These are phyloP conservation scores for Cybosia mesomella DNA, from an alignment of 2,888 invertebrate genomes.

Conservation along the genomic window DNA sequence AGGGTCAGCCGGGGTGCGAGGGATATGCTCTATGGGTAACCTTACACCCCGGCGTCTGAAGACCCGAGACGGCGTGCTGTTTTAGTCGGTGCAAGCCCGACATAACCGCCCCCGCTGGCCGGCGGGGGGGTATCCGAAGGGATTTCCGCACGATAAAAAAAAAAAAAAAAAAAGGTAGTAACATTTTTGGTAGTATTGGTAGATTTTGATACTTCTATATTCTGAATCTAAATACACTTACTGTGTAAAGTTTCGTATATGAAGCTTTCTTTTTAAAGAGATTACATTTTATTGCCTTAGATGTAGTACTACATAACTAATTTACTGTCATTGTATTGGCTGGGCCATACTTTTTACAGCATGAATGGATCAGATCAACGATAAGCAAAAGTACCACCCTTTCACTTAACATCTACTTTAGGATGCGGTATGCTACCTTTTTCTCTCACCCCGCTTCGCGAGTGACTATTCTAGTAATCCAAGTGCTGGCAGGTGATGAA, in stretches of 20 bases:
- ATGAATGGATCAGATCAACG: not conserved
- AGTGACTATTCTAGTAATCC: not conserved
- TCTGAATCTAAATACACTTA: not conserved
- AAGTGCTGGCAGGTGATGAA: not conserved
- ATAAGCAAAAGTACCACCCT: no score
- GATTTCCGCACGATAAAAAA: no score
- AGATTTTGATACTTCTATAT: not conserved
- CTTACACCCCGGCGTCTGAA: no score
- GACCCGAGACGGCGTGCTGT: no score
- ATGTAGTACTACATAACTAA: not conserved
- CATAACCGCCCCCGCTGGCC: no score
- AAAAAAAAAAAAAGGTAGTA: no score
- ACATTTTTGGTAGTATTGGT: not conserved
- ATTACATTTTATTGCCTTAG: conserved; percentile 7
- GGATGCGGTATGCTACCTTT: not conserved
- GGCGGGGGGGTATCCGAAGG: no score
- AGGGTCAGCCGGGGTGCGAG: no score
- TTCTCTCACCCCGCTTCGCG: not conserved
- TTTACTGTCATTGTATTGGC: not conserved
- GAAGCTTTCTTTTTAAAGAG: conserved; percentile 3
- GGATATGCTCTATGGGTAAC: no score
- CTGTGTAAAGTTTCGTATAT: not conserved
- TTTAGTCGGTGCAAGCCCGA: no score
- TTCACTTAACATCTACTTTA: no score
- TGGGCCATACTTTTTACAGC: not conserved